Evolutionary conservation across 2,888 invertebrate species (phyloP).

Genomic region (Tipula helvola): DNA sequence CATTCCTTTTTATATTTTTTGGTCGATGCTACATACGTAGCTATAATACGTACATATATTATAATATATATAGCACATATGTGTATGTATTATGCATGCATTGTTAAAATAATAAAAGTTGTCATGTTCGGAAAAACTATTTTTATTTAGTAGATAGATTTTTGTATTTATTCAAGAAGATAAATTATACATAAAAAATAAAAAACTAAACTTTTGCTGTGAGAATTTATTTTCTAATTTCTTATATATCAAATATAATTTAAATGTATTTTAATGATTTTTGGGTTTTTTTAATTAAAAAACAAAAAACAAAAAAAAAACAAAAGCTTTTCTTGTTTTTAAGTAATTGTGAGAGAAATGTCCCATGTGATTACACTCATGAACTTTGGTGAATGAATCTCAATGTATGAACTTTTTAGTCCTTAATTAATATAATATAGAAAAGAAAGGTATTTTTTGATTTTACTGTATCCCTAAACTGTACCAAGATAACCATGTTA

Average conservation of each 20-base stretch:
- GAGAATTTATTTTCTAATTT: not conserved
- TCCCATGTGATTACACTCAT: not conserved
- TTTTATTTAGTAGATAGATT: not conserved
- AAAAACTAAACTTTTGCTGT: not conserved
- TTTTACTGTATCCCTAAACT: not conserved
- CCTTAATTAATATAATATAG: not conserved
- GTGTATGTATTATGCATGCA: not conserved
- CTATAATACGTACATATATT: not conserved
- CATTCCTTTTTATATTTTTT: constrained; percentile 6
- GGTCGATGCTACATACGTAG: not conserved
- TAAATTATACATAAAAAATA: not conserved
- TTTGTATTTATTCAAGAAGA: constrained; percentile 4
- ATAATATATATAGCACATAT: not conserved
- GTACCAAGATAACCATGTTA: not conserved
- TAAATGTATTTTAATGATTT: constrained; percentile 4
- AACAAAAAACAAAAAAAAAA: not conserved
- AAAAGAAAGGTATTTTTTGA: not conserved
- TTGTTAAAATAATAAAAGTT: constrained; percentile 4
- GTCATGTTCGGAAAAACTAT: constrained; percentile 4
- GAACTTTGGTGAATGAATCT: not conserved
- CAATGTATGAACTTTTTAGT: not conserved
- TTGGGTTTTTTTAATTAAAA: not conserved
- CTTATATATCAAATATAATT: not conserved
- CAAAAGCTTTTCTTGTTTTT: not conserved
- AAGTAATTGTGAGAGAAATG: not conserved